Evolutionary conservation across 53 echinoderm and acorn worm genomes (phyloP).

Genomic region (Zoroaster sp.): DNA sequence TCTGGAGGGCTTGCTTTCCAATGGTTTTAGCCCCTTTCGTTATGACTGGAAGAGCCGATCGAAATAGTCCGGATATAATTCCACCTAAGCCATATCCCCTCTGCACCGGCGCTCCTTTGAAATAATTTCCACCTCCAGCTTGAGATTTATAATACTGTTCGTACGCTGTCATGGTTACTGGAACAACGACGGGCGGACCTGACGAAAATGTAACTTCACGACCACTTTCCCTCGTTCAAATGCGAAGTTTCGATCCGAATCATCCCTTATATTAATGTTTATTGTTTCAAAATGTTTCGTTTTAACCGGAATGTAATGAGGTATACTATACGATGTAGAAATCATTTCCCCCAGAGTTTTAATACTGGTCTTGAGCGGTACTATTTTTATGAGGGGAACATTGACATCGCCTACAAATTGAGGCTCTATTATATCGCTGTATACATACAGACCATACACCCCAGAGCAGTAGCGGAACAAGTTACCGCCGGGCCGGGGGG

Average conservation of each 20-base stretch:
- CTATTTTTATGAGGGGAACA: background rate
- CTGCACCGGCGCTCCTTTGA: background rate
- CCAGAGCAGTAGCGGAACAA: too few relatives aligned
- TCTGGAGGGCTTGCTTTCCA: constrained; percentile 7
- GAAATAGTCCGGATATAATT: constrained; percentile 25
- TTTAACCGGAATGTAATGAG: background rate
- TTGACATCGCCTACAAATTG: background rate
- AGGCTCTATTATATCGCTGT: background rate
- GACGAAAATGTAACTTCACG: constrained; percentile 12
- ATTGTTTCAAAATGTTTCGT: too few relatives aligned
- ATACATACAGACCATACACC: background rate
- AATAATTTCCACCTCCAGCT: constrained; percentile 18
- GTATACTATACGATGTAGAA: background rate
- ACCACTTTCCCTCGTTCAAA: background rate
- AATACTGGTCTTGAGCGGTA: background rate
- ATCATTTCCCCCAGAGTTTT: background rate
- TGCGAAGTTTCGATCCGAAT: too few relatives aligned
- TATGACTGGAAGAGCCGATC: constrained; percentile 26
- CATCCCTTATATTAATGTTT: too few relatives aligned
- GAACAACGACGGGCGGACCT: background rate
- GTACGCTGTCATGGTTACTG: background rate
- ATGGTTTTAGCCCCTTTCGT: constrained; percentile 24
- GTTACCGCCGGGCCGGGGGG: too few relatives aligned
- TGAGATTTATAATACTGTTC: background rate
- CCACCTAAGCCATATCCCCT: constrained; percentile 33